A percentile compares a stretch with the other conserved stretches of the same genome.
phyloP scores from a whole-genome alignment of 2,113 vertebrate genomes.

The Burhinus oedicnemus region DNA sequence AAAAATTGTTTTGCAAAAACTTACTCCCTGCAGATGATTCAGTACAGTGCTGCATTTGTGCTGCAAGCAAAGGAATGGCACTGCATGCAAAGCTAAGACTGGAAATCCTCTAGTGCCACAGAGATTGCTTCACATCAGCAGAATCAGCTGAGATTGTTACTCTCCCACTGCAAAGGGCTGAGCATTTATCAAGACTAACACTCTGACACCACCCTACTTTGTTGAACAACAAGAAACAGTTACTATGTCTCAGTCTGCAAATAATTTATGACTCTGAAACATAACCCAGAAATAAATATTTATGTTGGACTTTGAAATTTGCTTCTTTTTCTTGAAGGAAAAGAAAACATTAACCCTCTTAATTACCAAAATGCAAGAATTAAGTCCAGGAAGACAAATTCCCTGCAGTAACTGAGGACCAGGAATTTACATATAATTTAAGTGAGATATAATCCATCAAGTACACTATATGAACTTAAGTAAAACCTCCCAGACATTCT shows the following conservation, averaged over 20 bases:
- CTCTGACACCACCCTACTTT: not conserved
- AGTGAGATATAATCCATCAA: not conserved
- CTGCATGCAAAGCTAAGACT: not conserved
- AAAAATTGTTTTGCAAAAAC: not conserved
- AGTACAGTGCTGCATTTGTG: no score
- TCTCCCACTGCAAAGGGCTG: not conserved
- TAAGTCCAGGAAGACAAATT: not conserved
- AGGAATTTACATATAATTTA: accelerated
- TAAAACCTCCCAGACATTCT: accelerated
- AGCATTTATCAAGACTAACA: not conserved
- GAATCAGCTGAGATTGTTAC: not conserved
- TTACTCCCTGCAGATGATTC: not conserved
- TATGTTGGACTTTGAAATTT: not conserved
- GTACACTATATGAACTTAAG: accelerated
- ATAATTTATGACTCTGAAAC: not conserved
- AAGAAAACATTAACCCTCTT: not conserved
- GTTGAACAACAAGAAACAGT: not conserved
- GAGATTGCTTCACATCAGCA: not conserved
- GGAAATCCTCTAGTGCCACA: no score
- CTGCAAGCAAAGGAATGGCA: not conserved
- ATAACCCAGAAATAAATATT: not conserved
- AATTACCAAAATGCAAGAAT: not conserved
- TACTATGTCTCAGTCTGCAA: not conserved
- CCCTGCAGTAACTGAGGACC: not conserved
- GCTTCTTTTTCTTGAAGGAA: not conserved